Evolutionary conservation across 2,113 vertebrate genomes (phyloP), one percentile per base, ranked within the genome.

Genomic region (Psettodes erumei): DNA sequence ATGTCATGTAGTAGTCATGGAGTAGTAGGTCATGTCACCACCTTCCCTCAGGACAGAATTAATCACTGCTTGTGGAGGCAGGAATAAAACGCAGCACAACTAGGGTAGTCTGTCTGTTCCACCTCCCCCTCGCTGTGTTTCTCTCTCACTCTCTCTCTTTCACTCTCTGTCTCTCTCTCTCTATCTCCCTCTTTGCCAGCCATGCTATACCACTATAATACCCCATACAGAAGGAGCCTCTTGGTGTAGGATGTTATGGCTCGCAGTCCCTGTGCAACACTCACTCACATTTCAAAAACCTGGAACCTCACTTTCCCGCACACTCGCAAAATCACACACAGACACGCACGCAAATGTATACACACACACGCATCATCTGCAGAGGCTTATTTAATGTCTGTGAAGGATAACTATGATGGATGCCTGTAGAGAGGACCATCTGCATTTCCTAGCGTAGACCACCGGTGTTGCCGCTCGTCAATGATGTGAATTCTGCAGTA

Each of bases 211-310:
- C 47, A 68, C 65, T 65, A 30, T 53, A 48, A 32, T 48, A 9
- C 70, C 53, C 42, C 25, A 65, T 45, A 43, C n/a, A 40, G 65
- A 43, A 54, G 55, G 78, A 81, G 60, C 66, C 40, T 66, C 61
- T 81, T 63, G 13, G 45, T 78, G 73, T 82, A 74, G 71, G 77
- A 82, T 88, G 81, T 87, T 88, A 78, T 82, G 72, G 76, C 82
- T 81, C 74, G 54, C 65, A 51, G 77, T 86, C 54, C 59, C 79
- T 61, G 13, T 65, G n/a, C 63, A 69, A 19, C n/a, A 16, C 45
- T 75, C 45, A 43, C 79, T 81, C 69, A 54, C 9, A 43, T 53
- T 86, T 83, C 59, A 30, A 76, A 84, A 88, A 59, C 43, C 40
- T 76, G 51, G 63, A 82, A 61, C 35, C 64, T 78, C 38, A 23